phyloP scores from a whole-genome alignment of 92 coral and sea anemone genomes.

The Epizoanthus rinbou region DNA sequence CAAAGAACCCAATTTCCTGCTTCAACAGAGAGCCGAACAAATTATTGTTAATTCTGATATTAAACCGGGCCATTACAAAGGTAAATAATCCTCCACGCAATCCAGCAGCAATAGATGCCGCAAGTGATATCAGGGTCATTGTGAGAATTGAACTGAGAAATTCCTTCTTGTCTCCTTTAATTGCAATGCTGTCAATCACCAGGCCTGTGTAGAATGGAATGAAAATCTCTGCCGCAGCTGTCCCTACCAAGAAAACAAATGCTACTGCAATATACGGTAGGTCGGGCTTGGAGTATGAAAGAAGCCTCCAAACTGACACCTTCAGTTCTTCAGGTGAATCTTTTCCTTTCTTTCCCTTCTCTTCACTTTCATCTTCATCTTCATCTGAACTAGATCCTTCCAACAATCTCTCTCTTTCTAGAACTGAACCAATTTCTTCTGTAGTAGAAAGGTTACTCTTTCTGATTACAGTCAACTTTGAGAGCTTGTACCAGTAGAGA shows the following conservation, averaged over 20 bases:
- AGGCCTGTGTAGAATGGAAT: conserved; percentile 93
- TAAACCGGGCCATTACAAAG: conserved; percentile 77
- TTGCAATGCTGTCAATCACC: conserved; percentile 96
- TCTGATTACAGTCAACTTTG: conserved; percentile 39
- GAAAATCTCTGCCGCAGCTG: conserved; percentile 94
- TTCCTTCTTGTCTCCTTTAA: conserved; percentile 72
- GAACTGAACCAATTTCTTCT: conserved; percentile 80
- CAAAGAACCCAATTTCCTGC: conserved; percentile 96
- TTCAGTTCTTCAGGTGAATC: conserved; percentile 35
- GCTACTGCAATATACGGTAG: conserved; percentile 73
- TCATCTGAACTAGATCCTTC: conserved; percentile 47
- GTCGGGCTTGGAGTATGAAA: conserved; percentile 90
- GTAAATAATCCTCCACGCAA: conserved; percentile 89
- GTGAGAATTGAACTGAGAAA: conserved; percentile 69
- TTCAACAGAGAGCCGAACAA: conserved; percentile 84
- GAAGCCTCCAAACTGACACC: conserved; percentile 67
- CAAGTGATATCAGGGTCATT: conserved; percentile 81
- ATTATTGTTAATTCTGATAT: conserved; percentile 78
- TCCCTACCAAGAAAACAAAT: conserved; percentile 69
- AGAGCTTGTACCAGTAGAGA: conserved; percentile 72
- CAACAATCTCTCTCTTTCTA: conserved; percentile 64
- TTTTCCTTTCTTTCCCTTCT: conserved; percentile 24
- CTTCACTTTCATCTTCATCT: background rate
- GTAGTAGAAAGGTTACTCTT: conserved; percentile 54
- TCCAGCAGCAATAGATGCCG: conserved; percentile 86